Base-by-base conservation (phyloP, 2,113 vertebrate species). In the Cheilinus undulatus region DNA sequence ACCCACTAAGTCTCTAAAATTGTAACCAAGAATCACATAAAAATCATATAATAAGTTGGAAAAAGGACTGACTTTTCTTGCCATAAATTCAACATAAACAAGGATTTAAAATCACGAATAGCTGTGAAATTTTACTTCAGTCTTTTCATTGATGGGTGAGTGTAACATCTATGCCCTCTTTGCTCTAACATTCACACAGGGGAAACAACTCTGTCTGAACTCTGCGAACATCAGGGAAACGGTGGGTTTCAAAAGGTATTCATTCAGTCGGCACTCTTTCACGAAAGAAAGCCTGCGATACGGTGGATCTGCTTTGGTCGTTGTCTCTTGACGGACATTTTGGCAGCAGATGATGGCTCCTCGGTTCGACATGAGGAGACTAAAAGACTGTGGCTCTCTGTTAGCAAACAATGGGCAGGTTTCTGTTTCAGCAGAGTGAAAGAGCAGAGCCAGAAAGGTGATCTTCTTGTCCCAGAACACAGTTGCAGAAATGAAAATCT, bases 341-440 rank as follows among this genome's bases (percentile, higher is more conserved):
- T 94, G 94, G 94, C 94, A 93, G 89, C 94, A 93, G 94, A 94
- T 94, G 94, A 95, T 93, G 94, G 92, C 83, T 93, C 78, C 32
- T 61, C 70, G 85, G 94, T 92, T 95, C 74, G 38, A 84, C 88
- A 95, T 89, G 86, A 94, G 93, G 88, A 93, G 93, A 80, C 89
- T 85, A 87, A 71, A 83, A 94, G 92, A 95, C 95, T 93, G 78
- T 15, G 93, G 94, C 60, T 93, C 84, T 90, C 86, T 92, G 94
- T 91, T 93, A 50, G 93, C 91, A 92, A 88, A 92, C 89, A 92
- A 93, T 94, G 94, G 84, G 28, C 90, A 88, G 93, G 86, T 93
- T 96, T 91, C 84, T 81, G 76, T 96, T 95, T 95, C 94, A 82
- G 80, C 91, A 78, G 76, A 80, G 73, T 67, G 56, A 84, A 85